Evolutionary conservation across 2,888 invertebrate species (phyloP).

Genomic region (Tipula helvola): DNA sequence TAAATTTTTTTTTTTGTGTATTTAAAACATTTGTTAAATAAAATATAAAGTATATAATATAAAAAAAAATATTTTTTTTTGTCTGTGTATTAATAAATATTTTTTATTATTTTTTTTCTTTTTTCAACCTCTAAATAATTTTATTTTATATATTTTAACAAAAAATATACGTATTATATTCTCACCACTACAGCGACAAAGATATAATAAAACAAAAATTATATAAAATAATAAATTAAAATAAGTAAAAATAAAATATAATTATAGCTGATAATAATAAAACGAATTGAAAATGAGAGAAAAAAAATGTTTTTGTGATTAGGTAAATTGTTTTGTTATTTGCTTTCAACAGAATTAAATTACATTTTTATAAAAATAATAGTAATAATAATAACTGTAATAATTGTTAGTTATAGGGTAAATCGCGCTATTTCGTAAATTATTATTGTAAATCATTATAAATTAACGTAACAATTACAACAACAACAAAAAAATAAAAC

Average conservation of each 20-base stretch:
- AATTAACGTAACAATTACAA: background rate
- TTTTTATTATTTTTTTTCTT: background rate
- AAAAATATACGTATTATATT: background rate
- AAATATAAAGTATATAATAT: background rate
- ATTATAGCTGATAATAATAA: background rate
- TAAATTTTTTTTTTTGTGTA: background rate
- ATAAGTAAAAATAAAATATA: background rate
- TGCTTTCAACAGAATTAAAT: background rate
- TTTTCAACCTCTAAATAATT: conserved; percentile 4
- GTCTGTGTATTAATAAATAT: background rate
- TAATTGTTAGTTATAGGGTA: background rate
- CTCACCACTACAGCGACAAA: background rate
- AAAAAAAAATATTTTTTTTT: background rate
- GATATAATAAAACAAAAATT: background rate
- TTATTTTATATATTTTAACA: background rate
- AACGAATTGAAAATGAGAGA: background rate
- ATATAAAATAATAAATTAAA: conserved; percentile 4
- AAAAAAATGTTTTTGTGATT: background rate
- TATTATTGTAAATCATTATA: background rate
- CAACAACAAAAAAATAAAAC: background rate
- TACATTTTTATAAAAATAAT: background rate
- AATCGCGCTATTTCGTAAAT: background rate
- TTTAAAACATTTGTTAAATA: background rate
- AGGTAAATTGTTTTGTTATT: background rate
- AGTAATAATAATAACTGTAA: background rate